Percentiles rank a stretch among this genome's conserved stretches.
These are phyloP conservation scores for Agrilus biguttatus DNA, from an alignment of 2,888 invertebrate species.

Conservation along the genomic window DNA sequence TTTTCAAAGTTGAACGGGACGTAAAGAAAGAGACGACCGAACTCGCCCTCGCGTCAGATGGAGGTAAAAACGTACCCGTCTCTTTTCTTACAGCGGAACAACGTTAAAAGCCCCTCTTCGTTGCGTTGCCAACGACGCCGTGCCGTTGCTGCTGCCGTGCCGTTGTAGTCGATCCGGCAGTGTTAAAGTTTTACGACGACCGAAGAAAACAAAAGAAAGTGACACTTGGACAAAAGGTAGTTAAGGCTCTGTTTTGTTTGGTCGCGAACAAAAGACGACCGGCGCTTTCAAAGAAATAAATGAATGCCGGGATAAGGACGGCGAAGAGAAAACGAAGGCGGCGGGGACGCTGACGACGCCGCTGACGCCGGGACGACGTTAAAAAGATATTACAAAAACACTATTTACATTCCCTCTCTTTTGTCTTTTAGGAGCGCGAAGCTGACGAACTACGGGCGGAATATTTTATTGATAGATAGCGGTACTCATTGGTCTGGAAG, in stretches of 20 bases:
- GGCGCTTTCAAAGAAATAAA: constrained; percentile 31
- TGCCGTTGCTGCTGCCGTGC: too few species aligned
- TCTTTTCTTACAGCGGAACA: too few species aligned
- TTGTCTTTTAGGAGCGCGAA: constrained; percentile 21
- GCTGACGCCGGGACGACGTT: constrained; percentile 15
- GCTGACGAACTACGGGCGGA: constrained; percentile 10
- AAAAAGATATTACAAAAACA: constrained; percentile 36
- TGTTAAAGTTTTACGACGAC: constrained; percentile 28
- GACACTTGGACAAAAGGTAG: constrained; percentile 35
- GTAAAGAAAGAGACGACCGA: constrained; percentile 4
- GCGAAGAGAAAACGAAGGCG: constrained; percentile 1
- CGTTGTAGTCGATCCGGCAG: too few species aligned
- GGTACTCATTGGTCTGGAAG: background rate
- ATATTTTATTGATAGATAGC: constrained; percentile 10
- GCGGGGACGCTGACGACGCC: background rate
- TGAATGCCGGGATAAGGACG: constrained; percentile 29
- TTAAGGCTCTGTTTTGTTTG: constrained; percentile 33
- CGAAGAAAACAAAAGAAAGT: constrained; percentile 31
- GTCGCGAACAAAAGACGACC: constrained; percentile 26
- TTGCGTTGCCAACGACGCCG: too few species aligned
- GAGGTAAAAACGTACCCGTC: too few species aligned
- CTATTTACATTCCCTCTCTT: constrained; percentile 33
- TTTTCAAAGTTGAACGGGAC: too few species aligned
- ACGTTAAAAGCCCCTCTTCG: too few species aligned
- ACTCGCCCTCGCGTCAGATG: too few species aligned